Conservation (phyloP, 2,797 vertebrate genomes). For the Chromis chromis region DNA sequence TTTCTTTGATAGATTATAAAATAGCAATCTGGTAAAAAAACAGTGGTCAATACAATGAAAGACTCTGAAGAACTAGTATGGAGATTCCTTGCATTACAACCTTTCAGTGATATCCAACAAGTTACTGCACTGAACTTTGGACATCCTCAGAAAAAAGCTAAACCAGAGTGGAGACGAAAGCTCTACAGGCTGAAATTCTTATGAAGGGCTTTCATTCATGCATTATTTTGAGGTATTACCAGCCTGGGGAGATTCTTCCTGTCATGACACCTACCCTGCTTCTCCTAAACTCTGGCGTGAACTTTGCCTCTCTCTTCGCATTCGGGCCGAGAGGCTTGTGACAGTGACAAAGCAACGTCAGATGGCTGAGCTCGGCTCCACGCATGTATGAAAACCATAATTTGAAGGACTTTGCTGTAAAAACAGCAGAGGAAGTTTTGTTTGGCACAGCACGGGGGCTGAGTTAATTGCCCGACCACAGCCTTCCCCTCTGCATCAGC, state of each 20-base stretch:
- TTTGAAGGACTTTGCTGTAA: conserved; percentile 81
- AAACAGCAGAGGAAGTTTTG: conserved; percentile 87
- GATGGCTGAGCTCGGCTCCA: conserved; percentile 62
- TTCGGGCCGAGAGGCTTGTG: conserved; percentile 54
- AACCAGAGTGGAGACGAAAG: conserved; percentile 26
- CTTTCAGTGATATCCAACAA: background rate
- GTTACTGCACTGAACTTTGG: background rate
- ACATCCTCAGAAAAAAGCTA: conserved; percentile 18
- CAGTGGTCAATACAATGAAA: background rate
- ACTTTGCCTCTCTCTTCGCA: conserved; percentile 49
- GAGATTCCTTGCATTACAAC: conserved; percentile 2
- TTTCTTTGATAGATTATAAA: conserved; percentile 7
- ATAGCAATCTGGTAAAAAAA: background rate
- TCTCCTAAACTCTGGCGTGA: conserved; percentile 46
- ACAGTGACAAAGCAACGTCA: conserved; percentile 73
- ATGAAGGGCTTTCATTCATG: no score
- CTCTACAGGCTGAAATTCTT: conserved; percentile 19
- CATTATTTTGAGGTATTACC: conserved; percentile 50
- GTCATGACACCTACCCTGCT: conserved; percentile 55
- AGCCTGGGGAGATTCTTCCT: conserved; percentile 46
- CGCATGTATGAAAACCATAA: conserved; percentile 82
- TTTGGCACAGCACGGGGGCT: conserved; percentile 80
- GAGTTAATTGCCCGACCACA: conserved; percentile 85
- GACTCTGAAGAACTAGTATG: background rate
- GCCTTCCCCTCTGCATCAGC: conserved; percentile 82